Evolutionary conservation across 2,797 vertebrate genomes (phyloP), one percentile per base, ranked within the genome.

Genomic region (Squalus acanthias): DNA sequence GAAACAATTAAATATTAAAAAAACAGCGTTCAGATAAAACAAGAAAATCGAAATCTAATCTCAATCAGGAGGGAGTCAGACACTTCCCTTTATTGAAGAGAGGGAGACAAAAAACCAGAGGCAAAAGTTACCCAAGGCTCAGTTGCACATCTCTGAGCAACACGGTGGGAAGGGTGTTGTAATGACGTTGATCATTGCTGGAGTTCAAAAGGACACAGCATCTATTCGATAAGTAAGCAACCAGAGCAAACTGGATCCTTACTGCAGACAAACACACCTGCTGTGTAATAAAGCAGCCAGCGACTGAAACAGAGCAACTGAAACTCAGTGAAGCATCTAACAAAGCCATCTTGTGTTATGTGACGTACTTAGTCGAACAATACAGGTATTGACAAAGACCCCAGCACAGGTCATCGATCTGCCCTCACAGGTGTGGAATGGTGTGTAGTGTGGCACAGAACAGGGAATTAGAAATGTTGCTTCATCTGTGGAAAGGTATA

Each of bases 1-100:
- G 60, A 92, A 92, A 60, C 87, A 92, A 92, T 92, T 92, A 93
- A 67, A 93, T 67, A 39, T 93, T 93, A 20, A 93, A 65, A 20
- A 93, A 93, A 20, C 67, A 67, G 63, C n/a, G 22, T 92, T 88
- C 87, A 60, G 87, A 60, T 89, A 89, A 60, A 89, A 60, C 57
- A 89, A 89, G 53, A 12, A 39, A 7, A 67, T 46, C 1, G 67
- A 93, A 39, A 39, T 67, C n/a, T 93, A 93, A 20, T 93, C 91
- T 39, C 91, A 67, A 15, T 5, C 91, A 93, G 17, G 29, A 65
- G 29, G 88, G 15, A 39, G 57, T 92, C 57, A 92, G 89, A 15
- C 29, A 65, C 60, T n/a, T 65, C n/a, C 22, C n/a, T 67, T 22
- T 39, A 39, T 6, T 8, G 17, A 92, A 65, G 13, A 10, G 24